A percentile compares a stretch with the other conserved stretches of the same genome.
These are phyloP conservation scores for Cheilosia scutellata DNA, from an alignment of 2,888 invertebrate species.

Conservation along the genomic window DNA sequence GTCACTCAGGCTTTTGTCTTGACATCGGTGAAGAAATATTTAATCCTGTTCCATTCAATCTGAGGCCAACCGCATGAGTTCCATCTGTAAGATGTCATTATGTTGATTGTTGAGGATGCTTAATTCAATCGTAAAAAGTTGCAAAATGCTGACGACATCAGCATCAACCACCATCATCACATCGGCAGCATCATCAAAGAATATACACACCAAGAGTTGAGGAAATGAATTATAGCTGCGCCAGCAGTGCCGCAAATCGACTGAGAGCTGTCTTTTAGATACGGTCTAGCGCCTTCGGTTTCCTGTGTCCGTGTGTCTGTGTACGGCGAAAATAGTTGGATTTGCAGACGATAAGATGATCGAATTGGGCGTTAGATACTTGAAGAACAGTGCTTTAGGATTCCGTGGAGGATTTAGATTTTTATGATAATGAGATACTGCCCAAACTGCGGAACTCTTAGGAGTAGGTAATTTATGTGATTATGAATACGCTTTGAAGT, in stretches of 20 bases:
- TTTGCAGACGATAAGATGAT: constrained; percentile 40
- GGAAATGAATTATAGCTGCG: constrained; percentile 42
- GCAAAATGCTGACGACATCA: constrained; percentile 13
- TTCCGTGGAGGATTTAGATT: constrained; percentile 11
- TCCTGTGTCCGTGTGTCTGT: constrained; percentile 19
- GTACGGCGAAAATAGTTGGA: not conserved
- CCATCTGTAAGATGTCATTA: not conserved
- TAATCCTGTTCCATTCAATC: constrained; percentile 20
- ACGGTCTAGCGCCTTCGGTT: constrained; percentile 57
- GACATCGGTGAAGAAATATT: constrained; percentile 25
- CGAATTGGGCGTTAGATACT: constrained; percentile 19
- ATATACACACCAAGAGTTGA: not conserved
- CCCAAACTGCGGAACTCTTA: constrained; percentile 7
- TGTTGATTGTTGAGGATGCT: constrained; percentile 1
- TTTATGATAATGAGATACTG: constrained; percentile 20
- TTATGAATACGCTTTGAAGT: constrained; percentile 49
- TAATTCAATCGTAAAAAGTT: not conserved
- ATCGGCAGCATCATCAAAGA: constrained; percentile 39
- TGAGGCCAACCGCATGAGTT: not conserved
- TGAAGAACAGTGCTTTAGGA: constrained; percentile 16
- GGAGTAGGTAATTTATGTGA: constrained; percentile 25
- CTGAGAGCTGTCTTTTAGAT: constrained; percentile 32
- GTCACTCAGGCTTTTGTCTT: constrained; percentile 27
- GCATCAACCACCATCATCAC: constrained; percentile 1
- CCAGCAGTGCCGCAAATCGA: constrained; percentile 33